Percentiles rank a stretch among this genome's conserved stretches.
phyloP scores from a whole-genome alignment of 2,797 vertebrate genomes.

The Enteromius mattozi region DNA sequence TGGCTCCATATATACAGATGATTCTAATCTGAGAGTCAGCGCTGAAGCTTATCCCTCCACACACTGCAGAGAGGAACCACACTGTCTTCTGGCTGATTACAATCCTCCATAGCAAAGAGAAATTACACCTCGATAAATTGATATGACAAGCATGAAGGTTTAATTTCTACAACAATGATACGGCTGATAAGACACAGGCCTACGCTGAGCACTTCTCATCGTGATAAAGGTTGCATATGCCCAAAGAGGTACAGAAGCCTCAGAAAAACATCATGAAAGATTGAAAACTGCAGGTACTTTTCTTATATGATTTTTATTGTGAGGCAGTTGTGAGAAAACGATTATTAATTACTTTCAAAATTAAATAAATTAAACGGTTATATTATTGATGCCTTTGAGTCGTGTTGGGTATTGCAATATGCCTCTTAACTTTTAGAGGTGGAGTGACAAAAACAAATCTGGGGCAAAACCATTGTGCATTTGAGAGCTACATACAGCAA shows the following conservation, averaged over 20 bases:
- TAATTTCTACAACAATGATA: conserved; percentile 58
- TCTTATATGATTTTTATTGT: neutral
- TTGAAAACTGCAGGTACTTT: neutral
- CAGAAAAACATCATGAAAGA: neutral
- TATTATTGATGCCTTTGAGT: neutral
- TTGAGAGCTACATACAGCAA: neutral
- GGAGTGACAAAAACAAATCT: neutral
- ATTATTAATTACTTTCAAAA: neutral
- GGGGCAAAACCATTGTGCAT: neutral
- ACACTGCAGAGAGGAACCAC: conserved; percentile 30
- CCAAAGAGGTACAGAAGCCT: conserved; percentile 1
- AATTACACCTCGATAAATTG: conserved; percentile 55
- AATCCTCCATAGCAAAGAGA: conserved; percentile 33
- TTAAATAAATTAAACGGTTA: neutral
- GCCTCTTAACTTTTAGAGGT: neutral
- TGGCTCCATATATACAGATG: conserved; percentile 21
- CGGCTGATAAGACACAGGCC: conserved; percentile 53
- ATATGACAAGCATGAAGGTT: conserved; percentile 60
- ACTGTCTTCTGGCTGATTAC: conserved; percentile 45
- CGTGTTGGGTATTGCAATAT: neutral
- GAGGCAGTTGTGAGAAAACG: neutral
- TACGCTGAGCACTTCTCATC: conserved; percentile 28
- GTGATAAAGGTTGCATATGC: conserved; percentile 27
- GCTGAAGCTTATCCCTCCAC: conserved; percentile 51
- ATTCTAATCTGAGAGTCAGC: conserved; percentile 50